A percentile compares a stretch with the other conserved stretches of the same genome.
Evolutionary conservation across 2,797 vertebrate genomes (phyloP).

Genomic region (Catostomus latipinnis): DNA sequence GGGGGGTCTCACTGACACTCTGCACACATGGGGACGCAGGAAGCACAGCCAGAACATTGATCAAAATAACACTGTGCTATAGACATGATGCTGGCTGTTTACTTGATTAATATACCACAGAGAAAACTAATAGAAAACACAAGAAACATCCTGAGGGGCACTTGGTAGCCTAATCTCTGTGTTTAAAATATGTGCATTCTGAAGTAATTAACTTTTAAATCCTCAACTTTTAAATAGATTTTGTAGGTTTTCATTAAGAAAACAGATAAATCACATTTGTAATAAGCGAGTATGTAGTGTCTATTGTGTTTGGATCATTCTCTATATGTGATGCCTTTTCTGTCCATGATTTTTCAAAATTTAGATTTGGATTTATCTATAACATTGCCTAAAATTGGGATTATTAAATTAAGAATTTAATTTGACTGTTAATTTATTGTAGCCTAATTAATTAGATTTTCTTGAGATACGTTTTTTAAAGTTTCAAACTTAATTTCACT

Average conservation of each 20-base stretch:
- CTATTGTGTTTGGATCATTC: slow-evolving; percentile 4
- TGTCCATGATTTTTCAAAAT: background rate
- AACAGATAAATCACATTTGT: background rate
- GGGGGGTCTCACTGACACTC: slow-evolving; percentile 74
- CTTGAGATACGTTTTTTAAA: too few relatives aligned
- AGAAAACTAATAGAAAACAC: background rate
- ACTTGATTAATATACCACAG: background rate
- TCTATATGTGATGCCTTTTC: background rate
- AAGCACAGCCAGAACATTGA: slow-evolving; percentile 39
- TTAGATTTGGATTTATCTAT: too few relatives aligned
- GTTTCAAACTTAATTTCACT: too few relatives aligned
- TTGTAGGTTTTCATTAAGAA: slow-evolving; percentile 1
- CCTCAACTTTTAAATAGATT: background rate
- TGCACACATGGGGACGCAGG: slow-evolving; percentile 36
- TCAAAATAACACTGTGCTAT: slow-evolving; percentile 45
- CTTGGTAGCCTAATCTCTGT: background rate
- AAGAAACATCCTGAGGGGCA: background rate
- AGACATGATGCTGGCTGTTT: slow-evolving; percentile 2
- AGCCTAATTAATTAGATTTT: too few relatives aligned
- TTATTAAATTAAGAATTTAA: too few relatives aligned
- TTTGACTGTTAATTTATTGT: too few relatives aligned
- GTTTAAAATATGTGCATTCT: background rate
- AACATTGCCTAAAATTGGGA: too few relatives aligned
- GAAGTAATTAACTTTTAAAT: background rate
- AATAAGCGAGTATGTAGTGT: background rate